Percentiles rank a stretch among this genome's conserved stretches.
Conservation (phyloP, 2,113 vertebrate genomes). For the Microcebus griseorufus region DNA sequence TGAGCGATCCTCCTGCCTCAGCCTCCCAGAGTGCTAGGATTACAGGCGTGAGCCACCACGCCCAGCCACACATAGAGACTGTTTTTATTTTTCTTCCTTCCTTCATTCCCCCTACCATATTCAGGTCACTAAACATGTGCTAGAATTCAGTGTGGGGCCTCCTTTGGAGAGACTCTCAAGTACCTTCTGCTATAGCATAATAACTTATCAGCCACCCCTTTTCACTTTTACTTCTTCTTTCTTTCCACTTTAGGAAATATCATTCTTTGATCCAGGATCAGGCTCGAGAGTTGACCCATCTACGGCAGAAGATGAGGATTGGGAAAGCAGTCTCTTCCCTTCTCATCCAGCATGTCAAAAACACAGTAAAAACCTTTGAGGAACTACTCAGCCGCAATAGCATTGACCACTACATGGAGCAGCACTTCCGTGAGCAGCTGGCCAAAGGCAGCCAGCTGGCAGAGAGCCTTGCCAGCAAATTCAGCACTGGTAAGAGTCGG, state of each 20-base stretch:
- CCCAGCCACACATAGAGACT: neutral
- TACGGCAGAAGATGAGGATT: slow-evolving; percentile 89
- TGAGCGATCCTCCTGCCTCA: too few relatives aligned
- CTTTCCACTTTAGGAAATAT: slow-evolving; percentile 85
- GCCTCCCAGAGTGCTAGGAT: too few relatives aligned
- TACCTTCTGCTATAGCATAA: neutral
- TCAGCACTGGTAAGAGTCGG: slow-evolving; percentile 89
- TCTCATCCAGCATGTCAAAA: slow-evolving; percentile 88
- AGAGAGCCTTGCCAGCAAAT: slow-evolving; percentile 86
- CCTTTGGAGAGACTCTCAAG: neutral
- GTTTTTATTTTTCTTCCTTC: neutral
- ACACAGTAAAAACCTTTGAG: slow-evolving; percentile 90
- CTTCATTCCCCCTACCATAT: neutral
- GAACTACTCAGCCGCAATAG: slow-evolving; percentile 90
- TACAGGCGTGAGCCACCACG: too few relatives aligned
- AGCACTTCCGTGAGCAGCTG: slow-evolving; percentile 92
- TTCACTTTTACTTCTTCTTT: neutral
- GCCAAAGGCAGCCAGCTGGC: slow-evolving; percentile 87
- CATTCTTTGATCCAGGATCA: slow-evolving; percentile 91
- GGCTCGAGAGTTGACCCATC: slow-evolving; percentile 91
- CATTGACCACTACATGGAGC: slow-evolving; percentile 91
- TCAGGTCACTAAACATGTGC: neutral
- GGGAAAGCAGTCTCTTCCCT: slow-evolving; percentile 84
- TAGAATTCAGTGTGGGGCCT: neutral
- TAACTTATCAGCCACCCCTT: neutral